phyloP scores from a whole-genome alignment of 2,113 vertebrate genomes.

The Chitala chitala region DNA sequence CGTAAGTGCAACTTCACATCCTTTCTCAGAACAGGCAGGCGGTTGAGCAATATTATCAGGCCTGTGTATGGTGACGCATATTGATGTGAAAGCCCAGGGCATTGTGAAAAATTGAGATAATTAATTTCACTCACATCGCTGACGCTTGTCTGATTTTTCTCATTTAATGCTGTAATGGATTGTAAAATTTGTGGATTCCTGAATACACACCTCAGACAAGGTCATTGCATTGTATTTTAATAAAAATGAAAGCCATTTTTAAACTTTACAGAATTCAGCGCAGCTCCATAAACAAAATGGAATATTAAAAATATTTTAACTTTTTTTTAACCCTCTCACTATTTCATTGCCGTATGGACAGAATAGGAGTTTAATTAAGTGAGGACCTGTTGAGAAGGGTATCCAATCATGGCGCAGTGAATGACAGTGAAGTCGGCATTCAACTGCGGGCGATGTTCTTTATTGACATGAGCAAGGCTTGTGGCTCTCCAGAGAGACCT shows the following conservation, averaged over 20 bases:
- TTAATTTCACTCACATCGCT: slow-evolving; percentile 59
- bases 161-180: slow-evolving; percentile 64
- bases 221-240: slow-evolving; percentile 46
- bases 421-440: slow-evolving; percentile 67
- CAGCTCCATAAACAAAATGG: slow-evolving; percentile 55
- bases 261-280: slow-evolving; percentile 42
- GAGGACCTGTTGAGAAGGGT: slow-evolving; percentile 71
- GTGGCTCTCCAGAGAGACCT: slow-evolving; percentile 66
- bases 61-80: neutral
- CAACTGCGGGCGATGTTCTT: slow-evolving; percentile 64
- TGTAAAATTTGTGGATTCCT: slow-evolving; percentile 51
- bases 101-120: slow-evolving; percentile 42
- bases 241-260: slow-evolving; percentile 49
- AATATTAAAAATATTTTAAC: slow-evolving; percentile 43
- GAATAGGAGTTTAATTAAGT: slow-evolving; percentile 69
- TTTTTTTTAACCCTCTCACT: slow-evolving; percentile 35
- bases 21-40: neutral
- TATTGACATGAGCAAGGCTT: slow-evolving; percentile 60
- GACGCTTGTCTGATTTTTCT: slow-evolving; percentile 57
- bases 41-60: neutral
- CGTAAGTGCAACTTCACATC: neutral
- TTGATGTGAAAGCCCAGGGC: neutral
- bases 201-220: slow-evolving; percentile 50
- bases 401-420: slow-evolving; percentile 67
- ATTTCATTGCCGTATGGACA: slow-evolving; percentile 51